Evolutionary conservation across 2,113 vertebrate species (phyloP), one percentile per base, ranked within the genome.

Genomic region (Myrmophylax atrothorax): DNA sequence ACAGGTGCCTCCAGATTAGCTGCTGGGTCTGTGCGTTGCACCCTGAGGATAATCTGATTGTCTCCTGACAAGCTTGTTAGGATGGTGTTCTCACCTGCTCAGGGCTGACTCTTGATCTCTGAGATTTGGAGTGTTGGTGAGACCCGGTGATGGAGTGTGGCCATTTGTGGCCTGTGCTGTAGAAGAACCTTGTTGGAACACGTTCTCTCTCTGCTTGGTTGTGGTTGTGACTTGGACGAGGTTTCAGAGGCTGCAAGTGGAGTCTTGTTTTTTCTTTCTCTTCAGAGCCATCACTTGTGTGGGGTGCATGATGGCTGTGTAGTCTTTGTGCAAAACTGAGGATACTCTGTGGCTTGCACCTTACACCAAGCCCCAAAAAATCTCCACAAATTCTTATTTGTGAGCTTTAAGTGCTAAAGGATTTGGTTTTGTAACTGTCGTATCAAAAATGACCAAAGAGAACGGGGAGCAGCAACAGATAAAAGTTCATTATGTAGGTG

Each of bases 241-340:
- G 47, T 67, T 75, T 47, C 56, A 53, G 59, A 80, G 42, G 35
- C 58, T 90, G 31, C 74, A 74, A 62, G 69, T 56, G 33, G 42
- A 72, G 20, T 59, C 78, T 87, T 89, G 56, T 13, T 2, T 37
- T 53, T 60, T 87, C 42, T 70, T 66, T 68, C 7, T 2, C 35
- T 84, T 75, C 56, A 23, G 52, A 87, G 50, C 17, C 28, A 29
- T 44, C 22, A 18, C 26, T 42, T 0, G 3, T 37, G 29, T 50
- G 25, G 14, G 25, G 10, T 67, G 37, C 14, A 0, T 0, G 0
- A 6, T 68, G 59, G 33, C 38, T 72, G 59, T 6, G 19, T 24
- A 1, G 2, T 56, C 68, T 85, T 18, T 55, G 24, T 44, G 38
- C 1, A 9, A 46, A 46, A 9, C 26, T 19, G 49, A 40, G n/a